Evolutionary conservation across 2,797 vertebrate species (phyloP).

Genomic region (Carduelis carduelis): DNA sequence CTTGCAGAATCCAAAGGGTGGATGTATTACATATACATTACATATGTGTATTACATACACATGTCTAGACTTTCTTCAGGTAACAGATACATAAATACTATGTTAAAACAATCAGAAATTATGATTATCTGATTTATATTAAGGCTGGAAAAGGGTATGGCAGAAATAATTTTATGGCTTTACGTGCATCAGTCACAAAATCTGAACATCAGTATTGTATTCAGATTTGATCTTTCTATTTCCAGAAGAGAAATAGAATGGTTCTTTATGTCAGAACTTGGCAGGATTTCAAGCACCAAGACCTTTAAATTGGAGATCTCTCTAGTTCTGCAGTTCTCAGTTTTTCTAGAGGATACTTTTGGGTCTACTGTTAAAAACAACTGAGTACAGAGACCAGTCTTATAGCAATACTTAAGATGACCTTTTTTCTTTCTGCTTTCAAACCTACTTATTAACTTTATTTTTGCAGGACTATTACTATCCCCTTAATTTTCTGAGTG

Average conservation of each 20-base stretch:
- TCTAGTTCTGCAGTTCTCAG: background rate
- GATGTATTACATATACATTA: background rate
- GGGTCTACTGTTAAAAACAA: background rate
- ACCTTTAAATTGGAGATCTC: background rate
- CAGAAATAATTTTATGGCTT: background rate
- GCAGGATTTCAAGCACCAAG: background rate
- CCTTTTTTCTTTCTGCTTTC: background rate
- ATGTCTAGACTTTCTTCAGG: background rate
- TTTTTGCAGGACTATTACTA: background rate
- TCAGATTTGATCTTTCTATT: background rate
- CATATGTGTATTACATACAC: background rate
- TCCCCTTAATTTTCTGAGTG: background rate
- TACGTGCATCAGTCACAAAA: background rate
- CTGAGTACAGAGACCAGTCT: background rate
- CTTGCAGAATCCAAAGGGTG: background rate
- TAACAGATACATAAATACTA: background rate
- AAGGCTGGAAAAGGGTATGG: background rate
- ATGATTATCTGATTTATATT: background rate
- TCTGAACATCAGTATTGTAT: background rate
- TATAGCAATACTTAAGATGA: background rate
- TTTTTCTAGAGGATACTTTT: background rate
- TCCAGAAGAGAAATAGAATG: background rate
- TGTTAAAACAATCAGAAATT: background rate
- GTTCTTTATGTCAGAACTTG: background rate
- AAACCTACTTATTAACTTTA: background rate